Base-by-base conservation (phyloP, 2,113 vertebrate genomes). In the Lonchura striata region DNA sequence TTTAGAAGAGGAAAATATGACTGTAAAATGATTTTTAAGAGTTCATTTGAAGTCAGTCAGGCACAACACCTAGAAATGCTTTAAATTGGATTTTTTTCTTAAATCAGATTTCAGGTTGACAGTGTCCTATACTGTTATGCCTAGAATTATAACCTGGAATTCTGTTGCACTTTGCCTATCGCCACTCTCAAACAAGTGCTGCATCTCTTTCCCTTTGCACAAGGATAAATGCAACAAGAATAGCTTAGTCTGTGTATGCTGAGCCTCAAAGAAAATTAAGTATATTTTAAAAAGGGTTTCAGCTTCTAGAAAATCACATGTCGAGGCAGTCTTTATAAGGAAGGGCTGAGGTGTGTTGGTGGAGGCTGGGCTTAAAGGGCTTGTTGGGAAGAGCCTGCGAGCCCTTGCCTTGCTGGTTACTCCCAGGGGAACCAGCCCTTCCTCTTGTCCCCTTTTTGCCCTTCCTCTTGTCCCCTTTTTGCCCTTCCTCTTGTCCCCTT, bases 11-110 rank as follows among this genome's bases (percentile, higher is more conserved):
- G 75, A 61, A 91, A 88, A 85, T 77, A 79, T 24, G 59, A 66
- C 82, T 94, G 75, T 70, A 94, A 94, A 94, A 90, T 87, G 39
- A 93, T 80, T 94, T 86, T 93, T 90, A 88, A 77, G 86, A 86
- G 76, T 86, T 88, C 66, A 70, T 93, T 95, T 87, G 79, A 79
- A 93, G 59, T 74, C 79, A 89, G 63, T 77, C 79, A 72, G 79
- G 93, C 91, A 83, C 47, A 88, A 86, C 82, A 91, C 59, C 82
- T 63, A 89, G 85, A 77, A 94, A 79, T 46, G 47, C 81, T 92
- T 92, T 90, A 91, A 90, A 82, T 10, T 82, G 70, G 69, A 49
- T 93, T 47, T 74, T 74, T 83, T 79, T 79, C 79, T 53, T 9
- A 44, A 90, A 95, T 92, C 84, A 82, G 89, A 82, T 95, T 89